Base-by-base conservation (phyloP, 2,797 vertebrate species). In the Brachymystax lenok region DNA sequence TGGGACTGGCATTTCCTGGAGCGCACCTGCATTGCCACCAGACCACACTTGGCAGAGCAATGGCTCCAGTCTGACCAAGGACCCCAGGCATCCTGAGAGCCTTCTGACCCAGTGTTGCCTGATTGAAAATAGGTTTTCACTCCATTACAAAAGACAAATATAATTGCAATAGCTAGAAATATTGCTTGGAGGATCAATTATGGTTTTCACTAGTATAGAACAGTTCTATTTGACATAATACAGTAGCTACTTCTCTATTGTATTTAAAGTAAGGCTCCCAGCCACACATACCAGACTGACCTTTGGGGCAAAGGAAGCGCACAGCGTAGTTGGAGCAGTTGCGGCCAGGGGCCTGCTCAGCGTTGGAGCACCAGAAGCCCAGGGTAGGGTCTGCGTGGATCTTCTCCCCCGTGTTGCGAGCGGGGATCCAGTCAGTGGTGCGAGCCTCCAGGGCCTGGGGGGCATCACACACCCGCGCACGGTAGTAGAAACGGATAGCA, bases 241-340 rank as follows among this genome's bases (percentile, higher is more conserved):
- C 10, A n/a, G 59, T 63, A 63, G 21, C 59, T 24, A 67, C 24
- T 16, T 67, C 12, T 28, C 16, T 17, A 33, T 30, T 30, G 5
- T 3, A 33, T 33, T 4, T 27, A 30, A 14, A 7, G 17, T 68
- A 8, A 33, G 28, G 30, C 30, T 68, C 7, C 30, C 66, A 68
- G 66, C 27, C 16, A 17, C 3, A 40, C 52, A n/a, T 46, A 16
- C 6, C 13, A 73, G 10, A 71, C 77, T 86, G 73, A 97, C 95
- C 95, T 90, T 86, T 91, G 0, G 92, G 94, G 83, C 95, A 97
- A 28, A 96, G 94, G 90, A 97, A 94, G 73, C 97, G 96, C 19
- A 98, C 95, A 0, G 96, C 94, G 2, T 98, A 98, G 89, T 98
- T 98, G 76, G 96, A 96, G 82, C 97, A 98, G 85, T 95, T 96